Evolutionary conservation across 2,797 vertebrate genomes (phyloP).

Genomic region (Balearica regulorum): DNA sequence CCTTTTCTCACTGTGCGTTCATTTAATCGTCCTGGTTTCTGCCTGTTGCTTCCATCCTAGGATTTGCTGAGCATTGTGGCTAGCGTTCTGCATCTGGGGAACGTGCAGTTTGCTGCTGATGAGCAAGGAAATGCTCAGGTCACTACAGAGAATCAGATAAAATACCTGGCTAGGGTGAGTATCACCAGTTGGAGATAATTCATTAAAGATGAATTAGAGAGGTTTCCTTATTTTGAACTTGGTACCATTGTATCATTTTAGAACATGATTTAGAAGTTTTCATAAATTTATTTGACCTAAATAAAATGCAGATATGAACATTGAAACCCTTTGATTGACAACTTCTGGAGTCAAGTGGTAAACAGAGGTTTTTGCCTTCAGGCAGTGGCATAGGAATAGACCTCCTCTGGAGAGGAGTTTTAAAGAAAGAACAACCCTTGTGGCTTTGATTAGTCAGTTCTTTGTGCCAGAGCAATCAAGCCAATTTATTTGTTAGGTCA

Average conservation of each 20-base stretch:
- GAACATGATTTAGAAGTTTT: not conserved
- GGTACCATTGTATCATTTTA: fast-evolving
- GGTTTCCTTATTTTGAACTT: not conserved
- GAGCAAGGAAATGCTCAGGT: conserved; percentile 88
- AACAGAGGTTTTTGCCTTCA: not conserved
- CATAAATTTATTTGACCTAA: not conserved
- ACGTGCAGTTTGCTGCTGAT: conserved; percentile 88
- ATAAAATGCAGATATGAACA: not conserved
- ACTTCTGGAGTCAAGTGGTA: not conserved
- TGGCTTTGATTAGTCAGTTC: not conserved
- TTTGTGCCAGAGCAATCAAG: not conserved
- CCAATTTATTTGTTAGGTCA: not conserved
- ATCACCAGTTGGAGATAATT: not conserved
- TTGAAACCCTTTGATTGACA: not conserved
- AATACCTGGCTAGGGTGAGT: conserved; percentile 93
- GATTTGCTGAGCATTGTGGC: conserved; percentile 93
- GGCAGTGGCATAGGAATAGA: not conserved
- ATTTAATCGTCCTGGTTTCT: not conserved
- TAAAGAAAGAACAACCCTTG: not conserved
- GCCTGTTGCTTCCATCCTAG: conserved; percentile 62
- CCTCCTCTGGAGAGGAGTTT: not conserved
- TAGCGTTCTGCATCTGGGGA: conserved; percentile 94
- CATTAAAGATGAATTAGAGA: not conserved
- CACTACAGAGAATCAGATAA: conserved; percentile 92
- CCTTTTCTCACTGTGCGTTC: not conserved